These are phyloP conservation scores for Chionomys nivalis DNA, from an alignment of 2,113 vertebrate genomes.

Conservation along the genomic window DNA sequence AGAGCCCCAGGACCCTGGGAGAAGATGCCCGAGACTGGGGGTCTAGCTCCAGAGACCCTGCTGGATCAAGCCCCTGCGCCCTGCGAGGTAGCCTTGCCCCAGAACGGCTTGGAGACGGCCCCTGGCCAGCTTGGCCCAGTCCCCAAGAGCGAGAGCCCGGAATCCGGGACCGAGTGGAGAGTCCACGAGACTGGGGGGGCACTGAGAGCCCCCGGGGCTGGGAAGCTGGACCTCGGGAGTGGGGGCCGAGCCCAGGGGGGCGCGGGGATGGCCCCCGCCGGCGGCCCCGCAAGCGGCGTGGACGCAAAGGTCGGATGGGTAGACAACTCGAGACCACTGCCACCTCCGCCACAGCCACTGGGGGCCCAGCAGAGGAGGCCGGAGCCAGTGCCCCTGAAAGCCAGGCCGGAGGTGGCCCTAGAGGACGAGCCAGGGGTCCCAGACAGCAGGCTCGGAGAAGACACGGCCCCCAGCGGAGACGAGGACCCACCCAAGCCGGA, in stretches of 20 bases:
- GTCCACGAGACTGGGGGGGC: conserved; percentile 79
- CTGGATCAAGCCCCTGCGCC: conserved; percentile 61
- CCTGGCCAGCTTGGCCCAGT: conserved; percentile 72
- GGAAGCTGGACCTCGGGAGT: conserved; percentile 80
- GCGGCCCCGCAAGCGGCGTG: conserved; percentile 78
- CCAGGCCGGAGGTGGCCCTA: conserved; percentile 58
- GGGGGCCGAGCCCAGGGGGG: conserved; percentile 77
- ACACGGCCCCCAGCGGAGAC: conserved; percentile 77
- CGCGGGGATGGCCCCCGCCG: conserved; percentile 73
- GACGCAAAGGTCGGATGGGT: conserved; percentile 76
- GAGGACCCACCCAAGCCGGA: conserved; percentile 73
- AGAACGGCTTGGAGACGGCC: conserved; percentile 70
- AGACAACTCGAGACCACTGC: conserved; percentile 73
- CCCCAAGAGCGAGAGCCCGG: conserved; percentile 71
- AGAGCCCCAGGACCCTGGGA: conserved; percentile 76
- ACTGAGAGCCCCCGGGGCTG: conserved; percentile 77
- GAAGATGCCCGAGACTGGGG: conserved; percentile 76
- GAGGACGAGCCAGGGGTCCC: conserved; percentile 75
- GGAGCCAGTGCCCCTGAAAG: conserved; percentile 65
- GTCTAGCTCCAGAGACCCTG: conserved; percentile 58
- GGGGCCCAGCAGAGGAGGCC: conserved; percentile 68
- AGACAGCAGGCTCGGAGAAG: conserved; percentile 74
- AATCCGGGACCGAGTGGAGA: conserved; percentile 77
- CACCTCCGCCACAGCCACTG: neutral
- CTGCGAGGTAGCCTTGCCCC: neutral